Evolutionary conservation across 2,113 vertebrate species (phyloP), one percentile per base, ranked within the genome.

Genomic region (Microcebus jonahi): DNA sequence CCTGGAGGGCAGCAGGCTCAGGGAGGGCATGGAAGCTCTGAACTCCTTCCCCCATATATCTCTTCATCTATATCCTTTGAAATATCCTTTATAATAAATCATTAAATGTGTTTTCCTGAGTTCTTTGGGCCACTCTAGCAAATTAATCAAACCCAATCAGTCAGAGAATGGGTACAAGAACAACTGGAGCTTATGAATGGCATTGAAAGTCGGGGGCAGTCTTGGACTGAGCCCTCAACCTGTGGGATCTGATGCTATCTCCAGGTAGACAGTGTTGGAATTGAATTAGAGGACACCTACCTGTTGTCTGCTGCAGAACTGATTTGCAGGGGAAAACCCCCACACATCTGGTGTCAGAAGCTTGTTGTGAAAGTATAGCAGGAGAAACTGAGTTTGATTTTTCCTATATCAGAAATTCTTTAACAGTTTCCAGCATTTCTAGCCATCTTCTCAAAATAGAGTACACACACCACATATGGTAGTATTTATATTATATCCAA

Each of bases 391-490:
- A 75, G 39, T 75, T 75, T 75, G 71, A 39, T 45, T 75, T 75
- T 45, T 75, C 68, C 14, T 45, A 2, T 12, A 45, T 45, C 71
- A 75, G 71, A 75, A 42, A 89, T 68, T 29, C 61, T 81, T 36
- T 82, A 88, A 87, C 14, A 59, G 76, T 70, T 77, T 83, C 61
- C 42, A 88, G 71, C n/a, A 79, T 94, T 79, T 71, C 84, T 6
- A 88, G 45, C 65, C 34, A 48, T 57, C 79, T 73, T 79, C 83
- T 96, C 63, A 94, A 91, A 96, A 77, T 36, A 36, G 14, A 39
- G 21, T 50, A 86, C 34, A 90, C 61, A 6, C 21, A 55, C 73
- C 55, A 63, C 17, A 83, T 6, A 39, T 53, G 45, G 20, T 48
- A 59, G 48, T 79, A 5, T 91, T 88, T 84, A 61, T 25, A 68